Conservation (phyloP, 2,888 invertebrate genomes). For the Drosophila formosana region DNA sequence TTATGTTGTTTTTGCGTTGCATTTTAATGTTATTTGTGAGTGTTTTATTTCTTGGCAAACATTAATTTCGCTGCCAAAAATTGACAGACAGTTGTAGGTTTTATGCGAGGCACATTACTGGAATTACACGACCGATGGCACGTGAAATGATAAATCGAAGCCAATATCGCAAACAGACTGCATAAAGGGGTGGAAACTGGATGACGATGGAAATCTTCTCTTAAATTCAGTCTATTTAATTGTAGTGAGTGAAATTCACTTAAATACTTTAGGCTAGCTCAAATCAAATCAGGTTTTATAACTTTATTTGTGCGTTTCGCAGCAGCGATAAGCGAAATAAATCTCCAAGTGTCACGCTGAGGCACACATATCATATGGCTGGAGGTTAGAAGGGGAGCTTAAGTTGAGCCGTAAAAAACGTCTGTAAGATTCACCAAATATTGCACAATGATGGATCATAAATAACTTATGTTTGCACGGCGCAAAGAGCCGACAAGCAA, state of each 20-base stretch:
- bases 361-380: slow-evolving; percentile 62
- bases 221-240: slow-evolving; percentile 5
- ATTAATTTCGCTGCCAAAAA: slow-evolving; percentile 61
- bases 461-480: slow-evolving; percentile 80
- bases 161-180: not conserved
- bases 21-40: slow-evolving; percentile 63
- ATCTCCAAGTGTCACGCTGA: slow-evolving; percentile 72
- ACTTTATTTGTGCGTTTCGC: slow-evolving; percentile 64
- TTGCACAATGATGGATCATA: slow-evolving; percentile 84
- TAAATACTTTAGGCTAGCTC: slow-evolving; percentile 42
- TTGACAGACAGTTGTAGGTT: slow-evolving; percentile 77
- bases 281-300: slow-evolving; percentile 74
- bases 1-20: slow-evolving; percentile 78
- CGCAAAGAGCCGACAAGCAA: slow-evolving; percentile 16
- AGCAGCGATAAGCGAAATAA: slow-evolving; percentile 71
- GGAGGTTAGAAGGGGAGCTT: slow-evolving; percentile 7
- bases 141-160: slow-evolving; percentile 57
- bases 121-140: slow-evolving; percentile 65
- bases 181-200: slow-evolving; percentile 1
- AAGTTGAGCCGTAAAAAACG: slow-evolving; percentile 59
- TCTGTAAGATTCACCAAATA: slow-evolving; percentile 79
- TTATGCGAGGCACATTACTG: slow-evolving; percentile 69
- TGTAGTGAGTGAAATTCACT: slow-evolving; percentile 40
- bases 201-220: not conserved
- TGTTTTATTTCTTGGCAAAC: slow-evolving; percentile 48